phyloP scores from a whole-genome alignment of 2,888 invertebrate species.

The Athalia cordata region DNA sequence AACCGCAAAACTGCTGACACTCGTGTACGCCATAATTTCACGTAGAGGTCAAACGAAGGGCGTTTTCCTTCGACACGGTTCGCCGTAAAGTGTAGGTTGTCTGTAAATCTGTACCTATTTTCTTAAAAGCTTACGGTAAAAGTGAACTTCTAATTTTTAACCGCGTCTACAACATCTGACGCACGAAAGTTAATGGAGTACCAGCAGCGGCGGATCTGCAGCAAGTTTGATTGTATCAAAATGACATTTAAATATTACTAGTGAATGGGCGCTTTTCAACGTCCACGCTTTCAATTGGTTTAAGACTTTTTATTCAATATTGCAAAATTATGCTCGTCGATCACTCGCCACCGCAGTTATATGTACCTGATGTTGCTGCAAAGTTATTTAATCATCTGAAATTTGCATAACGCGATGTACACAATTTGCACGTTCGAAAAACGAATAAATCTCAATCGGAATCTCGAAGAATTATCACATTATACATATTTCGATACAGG shows the following conservation, averaged over 20 bases:
- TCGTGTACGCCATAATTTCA: background rate
- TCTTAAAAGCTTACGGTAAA: background rate
- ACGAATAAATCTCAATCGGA: no score
- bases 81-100: conserved; percentile 3
- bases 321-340: conserved; percentile 35
- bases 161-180: conserved; percentile 21
- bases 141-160: conserved; percentile 12
- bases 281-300: conserved; percentile 29
- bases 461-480: no score
- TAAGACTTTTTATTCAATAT: conserved; percentile 29
- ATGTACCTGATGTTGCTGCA: conserved; percentile 7
- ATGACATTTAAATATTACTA: conserved; percentile 33
- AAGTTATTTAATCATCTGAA: conserved; percentile 37
- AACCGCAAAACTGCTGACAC: conserved; percentile 18
- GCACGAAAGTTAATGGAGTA: conserved; percentile 9
- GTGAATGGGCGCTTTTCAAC: conserved; percentile 19
- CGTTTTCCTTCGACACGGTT: conserved; percentile 1
- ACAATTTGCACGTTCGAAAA: no score
- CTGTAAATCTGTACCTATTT: background rate
- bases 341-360: background rate
- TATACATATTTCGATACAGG: no score
- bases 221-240: conserved; percentile 31
- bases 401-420: background rate
- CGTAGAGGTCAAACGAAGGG: conserved; percentile 4
- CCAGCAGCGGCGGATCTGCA: background rate